These are phyloP conservation scores for Dolichoris vasculosae DNA, from an alignment of 1,140 invertebrate species.

Conservation along the genomic window DNA sequence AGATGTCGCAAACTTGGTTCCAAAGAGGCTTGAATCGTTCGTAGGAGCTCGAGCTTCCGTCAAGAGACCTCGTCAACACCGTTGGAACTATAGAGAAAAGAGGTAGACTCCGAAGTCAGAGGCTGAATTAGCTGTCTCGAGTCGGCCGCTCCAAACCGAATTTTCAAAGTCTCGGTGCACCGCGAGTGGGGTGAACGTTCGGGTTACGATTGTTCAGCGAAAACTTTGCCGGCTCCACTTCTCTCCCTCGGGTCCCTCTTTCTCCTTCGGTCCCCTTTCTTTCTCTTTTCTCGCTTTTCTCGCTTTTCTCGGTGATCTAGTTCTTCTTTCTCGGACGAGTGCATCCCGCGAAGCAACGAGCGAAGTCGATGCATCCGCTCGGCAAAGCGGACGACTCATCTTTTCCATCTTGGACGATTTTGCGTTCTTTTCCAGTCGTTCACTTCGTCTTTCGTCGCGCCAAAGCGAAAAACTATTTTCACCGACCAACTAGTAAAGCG, in stretches of 20 bases:
- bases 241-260: not conserved
- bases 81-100: not conserved
- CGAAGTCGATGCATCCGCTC: too few species aligned
- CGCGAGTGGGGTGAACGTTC: not conserved
- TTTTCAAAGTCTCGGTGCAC: not conserved
- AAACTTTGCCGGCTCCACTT: constrained; percentile 1
- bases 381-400: too few species aligned
- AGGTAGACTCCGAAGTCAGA: not conserved
- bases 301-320: too few species aligned
- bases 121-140: constrained; percentile 25
- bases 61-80: not conserved
- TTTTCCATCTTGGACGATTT: too few species aligned
- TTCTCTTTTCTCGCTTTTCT: too few species aligned
- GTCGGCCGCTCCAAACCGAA: not conserved
- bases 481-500: too few species aligned
- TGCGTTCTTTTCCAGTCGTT: too few species aligned
- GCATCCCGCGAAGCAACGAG: too few species aligned
- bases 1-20: constrained; percentile 12
- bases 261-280: not conserved
- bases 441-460: too few species aligned
- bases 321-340: too few species aligned
- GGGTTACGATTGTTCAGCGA: not conserved
- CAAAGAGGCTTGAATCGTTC: not conserved
- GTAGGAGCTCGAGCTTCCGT: not conserved
- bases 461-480: too few species aligned